Evolutionary conservation across 2,888 invertebrate species (phyloP).

Genomic region (Cordilura impudica): DNA sequence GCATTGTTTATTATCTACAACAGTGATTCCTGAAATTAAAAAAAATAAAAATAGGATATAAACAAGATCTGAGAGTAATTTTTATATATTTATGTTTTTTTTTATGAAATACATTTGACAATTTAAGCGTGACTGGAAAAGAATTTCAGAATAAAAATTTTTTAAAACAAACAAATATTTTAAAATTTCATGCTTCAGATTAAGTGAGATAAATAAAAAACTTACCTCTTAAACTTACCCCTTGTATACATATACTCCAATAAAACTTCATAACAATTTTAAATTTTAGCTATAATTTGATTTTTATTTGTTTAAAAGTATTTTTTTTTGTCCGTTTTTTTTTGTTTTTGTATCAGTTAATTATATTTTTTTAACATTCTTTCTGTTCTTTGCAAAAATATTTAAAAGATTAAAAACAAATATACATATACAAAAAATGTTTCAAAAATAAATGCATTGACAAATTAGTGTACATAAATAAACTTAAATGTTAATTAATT

Average conservation of each 20-base stretch:
- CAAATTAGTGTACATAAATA: conserved; percentile 22
- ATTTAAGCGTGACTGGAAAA: not conserved
- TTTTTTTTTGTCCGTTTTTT: conserved; percentile 30
- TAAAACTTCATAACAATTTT: conserved; percentile 7
- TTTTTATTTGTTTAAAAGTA: conserved; percentile 54
- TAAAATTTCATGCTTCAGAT: not conserved
- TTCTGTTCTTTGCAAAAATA: conserved; percentile 34
- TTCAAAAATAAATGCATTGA: conserved; percentile 43
- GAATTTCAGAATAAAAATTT: not conserved
- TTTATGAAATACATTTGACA: too few species aligned
- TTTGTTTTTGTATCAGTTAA: conserved; percentile 20
- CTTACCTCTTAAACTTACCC: not conserved
- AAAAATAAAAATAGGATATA: not conserved
- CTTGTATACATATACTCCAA: not conserved
- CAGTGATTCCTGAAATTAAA: conserved; percentile 62
- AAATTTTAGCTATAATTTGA: conserved; percentile 57
- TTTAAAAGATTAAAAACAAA: not conserved
- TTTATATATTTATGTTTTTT: not conserved
- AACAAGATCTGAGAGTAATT: not conserved
- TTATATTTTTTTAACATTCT: conserved; percentile 13
- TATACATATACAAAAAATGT: not conserved
- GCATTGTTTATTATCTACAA: conserved; percentile 37
- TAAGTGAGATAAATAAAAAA: not conserved
- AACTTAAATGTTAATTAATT: not conserved
- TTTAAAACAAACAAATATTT: not conserved